Percentiles rank a stretch among this genome's conserved stretches.
These are phyloP conservation scores for Temnothorax ravouxi DNA, from an alignment of 2,888 invertebrate genomes.

Conservation along the genomic window DNA sequence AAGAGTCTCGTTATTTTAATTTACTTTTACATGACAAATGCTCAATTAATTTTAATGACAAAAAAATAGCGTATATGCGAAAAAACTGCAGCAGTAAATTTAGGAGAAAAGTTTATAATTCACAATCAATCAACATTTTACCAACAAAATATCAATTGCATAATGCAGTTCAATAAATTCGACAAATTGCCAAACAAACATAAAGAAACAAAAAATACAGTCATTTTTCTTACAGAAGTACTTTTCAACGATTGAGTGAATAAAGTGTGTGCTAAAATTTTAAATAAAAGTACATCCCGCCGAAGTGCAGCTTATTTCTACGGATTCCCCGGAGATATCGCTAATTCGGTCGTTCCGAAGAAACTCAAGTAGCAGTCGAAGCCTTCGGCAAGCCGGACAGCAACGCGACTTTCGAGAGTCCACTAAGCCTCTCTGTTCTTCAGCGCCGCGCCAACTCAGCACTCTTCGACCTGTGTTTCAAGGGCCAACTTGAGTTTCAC, in stretches of 20 bases:
- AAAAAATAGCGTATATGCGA: neutral
- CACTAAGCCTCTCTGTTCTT: conserved; percentile 43
- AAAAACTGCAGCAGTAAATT: neutral
- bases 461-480: conserved; percentile 51
- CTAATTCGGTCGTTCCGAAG: conserved; percentile 22
- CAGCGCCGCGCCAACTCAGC: conserved; percentile 53
- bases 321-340: conserved; percentile 15
- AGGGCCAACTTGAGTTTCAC: conserved; percentile 45
- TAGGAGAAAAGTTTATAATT: neutral
- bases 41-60: neutral
- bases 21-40: neutral
- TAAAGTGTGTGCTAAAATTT: neutral
- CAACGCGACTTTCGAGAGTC: conserved; percentile 29
- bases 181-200: neutral
- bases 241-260: neutral
- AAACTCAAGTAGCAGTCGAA: neutral
- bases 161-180: neutral
- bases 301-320: neutral
- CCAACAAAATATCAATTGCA: neutral
- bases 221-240: neutral
- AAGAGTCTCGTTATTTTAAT: neutral
- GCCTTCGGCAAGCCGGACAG: conserved; percentile 31
- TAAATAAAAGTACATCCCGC: neutral
- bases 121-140: neutral
- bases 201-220: neutral